Conservation (phyloP, 2,113 vertebrate species). For the Perognathus longimembris region DNA sequence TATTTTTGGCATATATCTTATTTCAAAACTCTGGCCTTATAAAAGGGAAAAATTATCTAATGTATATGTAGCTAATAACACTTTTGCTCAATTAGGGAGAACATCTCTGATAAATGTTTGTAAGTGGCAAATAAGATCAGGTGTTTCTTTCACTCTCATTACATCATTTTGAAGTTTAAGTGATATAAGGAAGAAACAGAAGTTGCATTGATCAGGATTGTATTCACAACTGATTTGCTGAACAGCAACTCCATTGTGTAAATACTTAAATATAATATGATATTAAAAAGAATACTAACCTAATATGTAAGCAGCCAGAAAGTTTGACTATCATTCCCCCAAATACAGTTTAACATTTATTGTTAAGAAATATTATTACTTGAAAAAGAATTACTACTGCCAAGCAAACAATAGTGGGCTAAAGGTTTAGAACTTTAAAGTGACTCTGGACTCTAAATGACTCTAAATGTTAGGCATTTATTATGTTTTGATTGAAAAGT, state of each 20-base stretch:
- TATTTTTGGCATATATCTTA: background rate
- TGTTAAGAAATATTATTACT: background rate
- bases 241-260: too few species aligned
- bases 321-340: background rate
- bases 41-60: background rate
- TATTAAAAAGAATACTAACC: background rate
- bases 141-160: background rate
- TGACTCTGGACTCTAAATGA: too few species aligned
- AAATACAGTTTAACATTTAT: background rate
- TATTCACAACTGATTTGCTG: too few species aligned
- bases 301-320: background rate
- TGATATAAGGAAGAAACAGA: background rate
- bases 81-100: background rate
- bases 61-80: background rate
- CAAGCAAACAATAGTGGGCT: background rate
- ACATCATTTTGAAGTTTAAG: background rate
- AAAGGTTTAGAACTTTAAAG: background rate
- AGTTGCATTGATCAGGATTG: background rate
- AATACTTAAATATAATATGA: too few species aligned
- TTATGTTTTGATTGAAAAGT: background rate
- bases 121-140: background rate
- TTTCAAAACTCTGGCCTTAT: background rate
- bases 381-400: background rate
- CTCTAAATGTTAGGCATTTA: background rate
- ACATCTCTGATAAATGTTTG: background rate